Evolutionary conservation across 1,140 invertebrate genomes (phyloP), one percentile per base, ranked within the genome.

Genomic region (Drosophila lacertosa): DNA sequence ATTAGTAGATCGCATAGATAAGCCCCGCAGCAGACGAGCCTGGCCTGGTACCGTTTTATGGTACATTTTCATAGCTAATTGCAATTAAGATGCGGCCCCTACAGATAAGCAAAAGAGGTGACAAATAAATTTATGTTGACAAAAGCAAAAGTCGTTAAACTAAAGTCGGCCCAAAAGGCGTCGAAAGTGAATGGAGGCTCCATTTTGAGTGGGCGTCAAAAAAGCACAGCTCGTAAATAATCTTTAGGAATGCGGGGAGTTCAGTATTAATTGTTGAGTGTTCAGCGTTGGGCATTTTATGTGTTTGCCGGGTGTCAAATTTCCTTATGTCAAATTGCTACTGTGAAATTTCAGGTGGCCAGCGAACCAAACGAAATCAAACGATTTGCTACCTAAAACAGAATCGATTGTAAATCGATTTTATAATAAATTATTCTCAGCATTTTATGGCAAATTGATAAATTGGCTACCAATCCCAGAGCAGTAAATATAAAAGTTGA

Each of bases 31-130:
- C 35, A 54, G 20, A 22, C 40, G 35, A 37, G 33, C 37, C 29
- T 53, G 47, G 33, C 37, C 29, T 53, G 47, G 62, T 65, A 72
- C 58, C 39, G 76, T 84, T 80, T 83, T 64, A 67, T 45, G 57
- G 35, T 33, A 81, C 70, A 82, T 86, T 80, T 80, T 74, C 73
- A 77, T 88, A 77, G 81, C 80, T 84, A 86, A 84, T 84, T 84
- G 80, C 82, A 84, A 84, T 84, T 84, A 84, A 84, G 80, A 84
- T 84, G 81, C 53, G 51, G 51, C 35, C 39, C 39, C 32, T 10
- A n/a, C 1, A 48, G 80, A 84, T 84, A 84, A 39, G n/a, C 26
- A 40, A 62, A 54, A 60, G 44, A 84, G 80, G 80, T 84, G 80
- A 86, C 58, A 84, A 84, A 74, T 59, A 77, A 70, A 86, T 79